Evolutionary conservation across 2,113 vertebrate genomes (phyloP).

Genomic region (Antennarius striatus): DNA sequence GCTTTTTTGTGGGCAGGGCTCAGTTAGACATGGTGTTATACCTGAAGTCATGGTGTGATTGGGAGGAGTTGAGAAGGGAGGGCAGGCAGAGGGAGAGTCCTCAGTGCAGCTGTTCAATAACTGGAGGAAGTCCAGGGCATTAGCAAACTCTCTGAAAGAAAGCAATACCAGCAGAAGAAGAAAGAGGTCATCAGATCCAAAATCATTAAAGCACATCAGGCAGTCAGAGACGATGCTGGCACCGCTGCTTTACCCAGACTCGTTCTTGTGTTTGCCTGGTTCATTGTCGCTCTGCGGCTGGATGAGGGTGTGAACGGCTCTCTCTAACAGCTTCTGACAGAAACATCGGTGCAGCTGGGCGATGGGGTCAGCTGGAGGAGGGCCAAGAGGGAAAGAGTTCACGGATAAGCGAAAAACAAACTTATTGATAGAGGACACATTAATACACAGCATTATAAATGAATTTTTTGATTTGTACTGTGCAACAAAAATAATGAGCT

Average conservation of each 20-base stretch:
- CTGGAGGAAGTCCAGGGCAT: conserved; percentile 89
- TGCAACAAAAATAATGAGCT: too few species aligned
- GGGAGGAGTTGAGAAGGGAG: conserved; percentile 74
- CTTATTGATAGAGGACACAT: neutral
- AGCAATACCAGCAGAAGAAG: neutral
- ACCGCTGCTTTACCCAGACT: conserved; percentile 60
- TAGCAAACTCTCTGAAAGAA: conserved; percentile 86
- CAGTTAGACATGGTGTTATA: conserved; percentile 32
- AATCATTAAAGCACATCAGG: neutral
- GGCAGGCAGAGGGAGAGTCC: conserved; percentile 68
- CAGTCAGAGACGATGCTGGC: neutral
- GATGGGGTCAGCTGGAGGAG: conserved; percentile 87
- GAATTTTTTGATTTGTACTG: too few species aligned
- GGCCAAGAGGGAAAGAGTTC: neutral
- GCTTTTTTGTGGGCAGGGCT: neutral
- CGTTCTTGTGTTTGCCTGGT: conserved; percentile 64
- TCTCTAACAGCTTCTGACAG: conserved; percentile 92
- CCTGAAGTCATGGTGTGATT: conserved; percentile 76
- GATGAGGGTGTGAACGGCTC: conserved; percentile 90
- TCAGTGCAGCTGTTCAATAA: conserved; percentile 91
- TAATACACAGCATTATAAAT: neutral
- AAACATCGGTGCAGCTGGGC: conserved; percentile 95
- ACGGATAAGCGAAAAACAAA: neutral
- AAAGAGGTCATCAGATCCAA: neutral
- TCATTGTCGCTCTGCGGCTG: conserved; percentile 85